Base-by-base conservation (phyloP, 2,888 invertebrate species). In the Papilio demoleus region DNA sequence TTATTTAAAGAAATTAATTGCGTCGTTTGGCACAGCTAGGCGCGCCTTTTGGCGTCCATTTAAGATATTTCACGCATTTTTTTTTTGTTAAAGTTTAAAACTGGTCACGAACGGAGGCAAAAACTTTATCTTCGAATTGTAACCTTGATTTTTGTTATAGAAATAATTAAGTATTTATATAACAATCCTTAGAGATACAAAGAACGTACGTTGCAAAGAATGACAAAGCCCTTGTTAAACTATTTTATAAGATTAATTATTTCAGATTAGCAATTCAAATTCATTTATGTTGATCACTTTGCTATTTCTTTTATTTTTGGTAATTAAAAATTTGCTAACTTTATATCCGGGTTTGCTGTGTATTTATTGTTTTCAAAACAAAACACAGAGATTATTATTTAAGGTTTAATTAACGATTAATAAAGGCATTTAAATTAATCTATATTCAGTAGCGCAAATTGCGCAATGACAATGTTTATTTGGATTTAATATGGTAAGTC, bases 141-240 rank as follows among this genome's bases (percentile, higher is more conserved):
- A 86, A 81, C 92, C 92, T 92, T 92, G 90, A 88, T 87, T 87
- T 90, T 87, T 86, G 85, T 87, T 83, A 79, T 84, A 78, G 83
- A 88, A 88, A 89, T 88, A 88, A 87, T 88, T 88, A 88, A 80
- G 77, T 82, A 81, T 81, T 75, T 75, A 73, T 75, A 73, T 73
- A 75, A 76, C 73, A 73, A 73, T 70, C 74, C 71, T 71, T 68
- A 71, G 68, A 71, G 58, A 75, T 72, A 61, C 40, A 60, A 53
- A 31, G 45, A 36, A 22, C 50, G 36, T 64, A 42, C 22, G 19
- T 12, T 17, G 14, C 22, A 38, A 12, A 14, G 11, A 59, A 59
- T 59, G 11, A 38, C 38, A 36, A 38, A 36, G 59, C 58, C 58
- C 31, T 19, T 58, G 31, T 36, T 50, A 53, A 53, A 53, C 27